Evolutionary conservation across 2,888 invertebrate species (phyloP).

Genomic region (Aspidiotus rigidus): DNA sequence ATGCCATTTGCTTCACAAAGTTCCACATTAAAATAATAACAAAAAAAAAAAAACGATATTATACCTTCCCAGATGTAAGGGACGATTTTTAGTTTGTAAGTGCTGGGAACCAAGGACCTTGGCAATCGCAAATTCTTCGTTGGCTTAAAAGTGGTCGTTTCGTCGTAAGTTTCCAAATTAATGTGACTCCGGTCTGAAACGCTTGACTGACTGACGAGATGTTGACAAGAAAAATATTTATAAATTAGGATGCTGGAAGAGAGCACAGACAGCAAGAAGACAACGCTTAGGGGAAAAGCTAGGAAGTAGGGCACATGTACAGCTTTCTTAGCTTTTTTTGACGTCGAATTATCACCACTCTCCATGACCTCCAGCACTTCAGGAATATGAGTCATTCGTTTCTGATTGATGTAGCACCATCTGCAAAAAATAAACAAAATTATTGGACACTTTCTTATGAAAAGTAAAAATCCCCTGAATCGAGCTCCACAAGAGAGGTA

Average conservation of each 20-base stretch:
- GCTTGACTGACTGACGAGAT: neutral
- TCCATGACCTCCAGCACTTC: slow-evolving; percentile 34
- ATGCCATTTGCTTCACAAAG: too few species aligned
- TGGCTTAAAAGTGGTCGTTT: neutral
- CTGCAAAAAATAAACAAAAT: too few species aligned
- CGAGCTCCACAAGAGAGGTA: too few species aligned
- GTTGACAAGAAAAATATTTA: slow-evolving; percentile 25
- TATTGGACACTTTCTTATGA: too few species aligned
- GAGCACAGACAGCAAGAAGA: slow-evolving; percentile 27
- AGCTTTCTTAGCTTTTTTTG: slow-evolving; percentile 19
- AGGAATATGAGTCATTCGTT: slow-evolving; percentile 31
- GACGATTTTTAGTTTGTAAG: slow-evolving; percentile 59
- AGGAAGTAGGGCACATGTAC: slow-evolving; percentile 26
- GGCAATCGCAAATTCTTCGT: slow-evolving; percentile 58
- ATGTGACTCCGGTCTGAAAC: neutral
- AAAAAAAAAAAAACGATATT: neutral
- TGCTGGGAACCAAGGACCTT: slow-evolving; percentile 55
- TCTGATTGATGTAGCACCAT: too few species aligned
- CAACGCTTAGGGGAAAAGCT: slow-evolving; percentile 18
- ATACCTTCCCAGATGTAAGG: slow-evolving; percentile 54
- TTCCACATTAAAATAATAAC: too few species aligned
- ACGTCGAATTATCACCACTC: slow-evolving; percentile 23
- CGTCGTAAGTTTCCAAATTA: neutral
- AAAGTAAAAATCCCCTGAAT: too few species aligned
- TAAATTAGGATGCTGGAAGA: slow-evolving; percentile 22